Evolutionary conservation across 2,797 vertebrate species (phyloP).

Genomic region (Lutjanus argentimaculatus): DNA sequence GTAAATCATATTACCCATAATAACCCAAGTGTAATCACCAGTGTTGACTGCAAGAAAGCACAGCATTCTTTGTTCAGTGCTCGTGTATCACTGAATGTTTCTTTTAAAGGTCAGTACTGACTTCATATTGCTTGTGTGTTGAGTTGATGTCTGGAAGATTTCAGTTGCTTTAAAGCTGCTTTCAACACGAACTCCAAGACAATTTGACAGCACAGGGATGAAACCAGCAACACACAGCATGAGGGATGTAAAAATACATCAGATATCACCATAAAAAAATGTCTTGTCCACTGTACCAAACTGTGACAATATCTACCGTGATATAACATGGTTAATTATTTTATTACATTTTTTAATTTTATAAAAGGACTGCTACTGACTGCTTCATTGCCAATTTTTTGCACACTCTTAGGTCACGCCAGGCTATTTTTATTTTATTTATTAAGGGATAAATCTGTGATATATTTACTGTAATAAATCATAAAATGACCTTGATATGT

Average conservation of each 20-base stretch:
- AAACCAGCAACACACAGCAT: slow-evolving; percentile 9
- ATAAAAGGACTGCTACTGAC: too few relatives aligned
- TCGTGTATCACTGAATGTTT: background rate
- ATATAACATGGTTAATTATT: too few relatives aligned
- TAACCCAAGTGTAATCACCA: background rate
- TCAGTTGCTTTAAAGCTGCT: background rate
- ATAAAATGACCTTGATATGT: too few relatives aligned
- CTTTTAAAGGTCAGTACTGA: slow-evolving; percentile 18
- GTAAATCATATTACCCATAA: background rate
- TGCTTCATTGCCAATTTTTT: too few relatives aligned
- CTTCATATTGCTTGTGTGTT: background rate
- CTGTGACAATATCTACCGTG: too few relatives aligned
- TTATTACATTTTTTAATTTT: too few relatives aligned
- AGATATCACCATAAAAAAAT: too few relatives aligned
- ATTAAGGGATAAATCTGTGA: too few relatives aligned
- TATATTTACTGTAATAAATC: too few relatives aligned
- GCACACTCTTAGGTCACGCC: too few relatives aligned
- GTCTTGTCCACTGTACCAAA: too few relatives aligned
- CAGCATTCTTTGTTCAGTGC: background rate
- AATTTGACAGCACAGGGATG: background rate
- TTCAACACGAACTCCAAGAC: background rate
- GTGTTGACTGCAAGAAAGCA: background rate
- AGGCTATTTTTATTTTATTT: too few relatives aligned
- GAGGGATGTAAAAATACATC: background rate
- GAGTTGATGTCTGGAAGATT: slow-evolving; percentile 1